Evolutionary conservation across 2,113 vertebrate genomes (phyloP), one percentile per base, ranked within the genome.

Genomic region (Neomonachus schauinslandi): DNA sequence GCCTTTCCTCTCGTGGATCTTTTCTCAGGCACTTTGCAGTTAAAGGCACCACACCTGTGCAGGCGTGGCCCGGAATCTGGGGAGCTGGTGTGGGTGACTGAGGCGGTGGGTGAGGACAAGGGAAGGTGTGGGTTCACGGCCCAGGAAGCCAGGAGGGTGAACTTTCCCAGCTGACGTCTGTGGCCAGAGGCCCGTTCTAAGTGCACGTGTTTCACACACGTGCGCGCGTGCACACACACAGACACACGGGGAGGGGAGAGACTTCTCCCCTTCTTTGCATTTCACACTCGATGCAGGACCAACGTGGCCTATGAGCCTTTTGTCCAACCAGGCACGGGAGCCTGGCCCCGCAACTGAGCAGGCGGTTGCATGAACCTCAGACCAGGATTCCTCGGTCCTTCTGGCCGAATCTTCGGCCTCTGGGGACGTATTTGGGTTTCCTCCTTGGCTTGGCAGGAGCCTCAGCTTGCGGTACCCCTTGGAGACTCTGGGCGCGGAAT

Each of bases 31-130:
- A n/a, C 74, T 49, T n/a, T 39, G 24, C 26, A n/a, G n/a, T 21
- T 21, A 28, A n/a, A 69, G 42, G 65, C 82, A 1, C 49, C 84
- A 57, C 89, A 96, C 93, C 93, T 97, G 81, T 88, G n/a, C 49
- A 2, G 57, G 94, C 13, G 76, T 65, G 95, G 65, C 55, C 2
- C 0, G 7, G 61, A 69, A 10, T 15, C 10, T 16, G 74, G 71
- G 85, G 91, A 42, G 63, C 61, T 4, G 55, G 13, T 5, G 16
- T 22, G 26, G 76, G 55, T 16, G 55, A 7, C 2, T 10, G 36
- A 49, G 18, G 57, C 5, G 2, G 36, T 9, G 16, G 9, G 5
- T 7, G 31, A 33, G 33, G 19, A 19, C 33, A 4, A 6, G n/a
- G 4, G 26, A 13, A 84, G 33, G 42, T 11, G 10, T 14, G 42